Base-by-base conservation (phyloP, 2,113 vertebrate species). In the Mola mola region DNA sequence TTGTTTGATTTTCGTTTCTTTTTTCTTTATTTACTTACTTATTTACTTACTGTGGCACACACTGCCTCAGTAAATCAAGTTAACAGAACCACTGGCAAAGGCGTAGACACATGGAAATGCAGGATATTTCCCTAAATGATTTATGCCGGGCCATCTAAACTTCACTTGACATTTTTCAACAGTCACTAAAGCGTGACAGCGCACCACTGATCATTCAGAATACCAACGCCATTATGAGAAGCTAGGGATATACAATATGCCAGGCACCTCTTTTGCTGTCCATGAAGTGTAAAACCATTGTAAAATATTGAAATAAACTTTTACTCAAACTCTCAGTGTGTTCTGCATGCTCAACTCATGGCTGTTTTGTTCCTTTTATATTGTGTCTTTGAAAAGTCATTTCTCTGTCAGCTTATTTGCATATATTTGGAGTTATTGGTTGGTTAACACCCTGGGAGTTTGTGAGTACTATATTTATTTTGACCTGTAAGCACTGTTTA, bases 401-500 rank as follows among this genome's bases (percentile, higher is more conserved):
- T 40, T 67, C 16, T 20, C 26, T 61, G 26, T 52, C 65, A 44
- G 47, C 21, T 59, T 24, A 71, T 74, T 70, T 75, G 57, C 66
- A 77, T 60, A 41, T 13, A 29, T 38, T 50, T 41, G 11, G 16
- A 33, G 20, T 57, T 65, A 42, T 6, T 25, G 43, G 22, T 21
- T n/a, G 49, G n/a, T 19, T 34, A 11, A 19, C 26, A 26, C 3
- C 8, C 40, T 22, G 11, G 46, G 31, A 33, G 43, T 70, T 47
- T 38, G 6, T 47, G 31, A 20, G 38, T 17, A 5, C 15, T 40
- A n/a, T 46, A 47, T 21, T 53, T 10, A 26, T 51, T n/a, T 41
- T 74, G 34, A 53, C 31, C 36, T 41, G 13, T 34, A 38, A 44
- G 34, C 15, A 8, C 8, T 43, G 44, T 25, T 29, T 21, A 42